Evolutionary conservation across 1,140 invertebrate genomes (phyloP).

Genomic region (Aculops lycopersici): DNA sequence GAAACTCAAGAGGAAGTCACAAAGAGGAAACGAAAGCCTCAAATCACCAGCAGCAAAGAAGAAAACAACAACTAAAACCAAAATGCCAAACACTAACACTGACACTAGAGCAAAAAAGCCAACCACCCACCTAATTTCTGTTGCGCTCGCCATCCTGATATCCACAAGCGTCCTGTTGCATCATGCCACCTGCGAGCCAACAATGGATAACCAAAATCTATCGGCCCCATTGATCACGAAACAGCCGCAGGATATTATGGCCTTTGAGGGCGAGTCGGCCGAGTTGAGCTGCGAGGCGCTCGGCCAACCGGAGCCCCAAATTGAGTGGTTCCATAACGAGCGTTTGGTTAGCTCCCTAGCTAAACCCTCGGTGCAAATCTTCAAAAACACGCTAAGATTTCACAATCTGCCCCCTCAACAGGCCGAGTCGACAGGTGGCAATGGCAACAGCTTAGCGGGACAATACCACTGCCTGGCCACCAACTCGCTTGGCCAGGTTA

Average conservation of each 20-base stretch:
- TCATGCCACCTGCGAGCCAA: not conserved
- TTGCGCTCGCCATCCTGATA: not conserved
- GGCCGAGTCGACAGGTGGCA: too few species aligned
- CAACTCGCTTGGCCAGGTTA: too few species aligned
- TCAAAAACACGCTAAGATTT: too few species aligned
- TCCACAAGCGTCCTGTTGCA: not conserved
- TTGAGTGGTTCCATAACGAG: slow-evolving; percentile 4
- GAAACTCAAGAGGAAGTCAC: too few species aligned
- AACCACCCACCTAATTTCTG: not conserved
- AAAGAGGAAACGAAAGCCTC: too few species aligned
- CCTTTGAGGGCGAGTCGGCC: slow-evolving; percentile 1
- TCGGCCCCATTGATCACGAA: slow-evolving; percentile 1
- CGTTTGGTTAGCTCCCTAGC: too few species aligned
- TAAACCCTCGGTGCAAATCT: too few species aligned
- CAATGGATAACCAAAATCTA: not conserved
- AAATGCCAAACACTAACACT: not conserved
- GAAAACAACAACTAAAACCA: not conserved
- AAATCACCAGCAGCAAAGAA: not conserved
- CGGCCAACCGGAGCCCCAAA: slow-evolving; percentile 4
- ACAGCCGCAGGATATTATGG: slow-evolving; percentile 4
- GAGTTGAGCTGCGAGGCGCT: slow-evolving; percentile 3
- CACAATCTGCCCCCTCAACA: too few species aligned
- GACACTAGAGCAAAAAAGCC: not conserved
- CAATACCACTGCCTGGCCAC: too few species aligned
- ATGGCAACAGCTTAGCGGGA: too few species aligned